Evolutionary conservation across 2,888 invertebrate species (phyloP), one percentile per base, ranked within the genome.

Genomic region (Tridacna crocea): DNA sequence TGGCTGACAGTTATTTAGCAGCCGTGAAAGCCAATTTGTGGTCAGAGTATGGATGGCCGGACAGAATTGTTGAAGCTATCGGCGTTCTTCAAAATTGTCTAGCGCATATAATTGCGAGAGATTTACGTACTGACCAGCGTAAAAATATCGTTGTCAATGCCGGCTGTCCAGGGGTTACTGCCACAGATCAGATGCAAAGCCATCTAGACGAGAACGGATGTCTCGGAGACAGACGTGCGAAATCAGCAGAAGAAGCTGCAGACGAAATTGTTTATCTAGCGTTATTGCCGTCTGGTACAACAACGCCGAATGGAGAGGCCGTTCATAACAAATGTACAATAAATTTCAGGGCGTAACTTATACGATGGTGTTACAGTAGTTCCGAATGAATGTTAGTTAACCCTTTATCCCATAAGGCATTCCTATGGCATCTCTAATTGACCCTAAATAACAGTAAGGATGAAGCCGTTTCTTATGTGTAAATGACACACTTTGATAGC

Each of bases 111-210:
- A 22, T 89, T 4, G 81, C 88, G 12, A 82, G 85, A 15, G 83
- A 87, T 26, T 27, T 88, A 19, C 70, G 78, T 26, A 51, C 61
- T 0, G 89, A 89, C 55, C 73, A 66, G 10, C 79, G 88, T 26
- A 74, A 80, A 17, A 88, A 88, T 61, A 86, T 90, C 19, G 75
- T 90, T 12, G 83, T 89, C 6, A 90, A 90, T 73, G 89, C 90
- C 12, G 87, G 88, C 13, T 89, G 90, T 80, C 90, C 90, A 0
- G 90, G 90, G 19, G 89, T 88, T 87, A 90, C 89, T 8, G 73
- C 77, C 0, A 87, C 89, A 36, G 87, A 84, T 0, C 85, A 82
- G n/a, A 88, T 88, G 83, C 65, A 60, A 19, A 79, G 85, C 6
- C 88, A 88, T 70, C 72, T 85, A 36, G 88, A 87, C 66, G 78